Evolutionary conservation across 2,888 invertebrate genomes (phyloP), one percentile per base, ranked within the genome.

Genomic region (Amphimallon solstitiale): DNA sequence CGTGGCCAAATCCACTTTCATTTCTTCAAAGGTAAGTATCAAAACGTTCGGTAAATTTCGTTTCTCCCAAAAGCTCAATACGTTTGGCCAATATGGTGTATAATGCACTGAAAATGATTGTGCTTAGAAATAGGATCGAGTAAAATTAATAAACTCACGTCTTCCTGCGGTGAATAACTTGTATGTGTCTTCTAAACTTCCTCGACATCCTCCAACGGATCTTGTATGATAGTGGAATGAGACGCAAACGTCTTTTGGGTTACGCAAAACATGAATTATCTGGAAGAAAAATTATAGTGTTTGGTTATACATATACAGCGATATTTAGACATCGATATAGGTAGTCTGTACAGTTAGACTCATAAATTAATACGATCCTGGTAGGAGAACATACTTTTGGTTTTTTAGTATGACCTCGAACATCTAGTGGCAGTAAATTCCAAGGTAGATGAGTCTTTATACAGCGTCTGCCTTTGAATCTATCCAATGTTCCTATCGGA

Each of bases 171-270:
- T 21, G 21, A 66, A 66, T 45, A 63, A 49, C 9, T 65, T 19
- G 14, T 38, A 51, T 56, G 23, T 66, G 12, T 60, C 60, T 14
- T 66, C 54, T 23, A 66, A 21, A 2, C 14, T 52, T 12, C 61
- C 86, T 14, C 80, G 82, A 73, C 86, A 84, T 0, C 87, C 82
- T 51, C 86, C 83, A 29, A 89, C 80, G 74, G 29, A 12, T 43
- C 9, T 37, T 1, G 38, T 12, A 54, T 72, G 72, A 48, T 70
- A 62, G 64, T 65, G 69, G 43, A 66, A 70, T 1, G 72, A 72
- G 14, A 72, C 68, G 49, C 65, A 59, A 12, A 66, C 67, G n/a
- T 67, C 70, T 66, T 68, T 72, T 9, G 72, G 72, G 34, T 72
- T 69, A n/a, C 72, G 40, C 9, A 65, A 56, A 4, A 71, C 64